Conservation (phyloP, 2,113 vertebrate species). For the Ciconia stormi region DNA sequence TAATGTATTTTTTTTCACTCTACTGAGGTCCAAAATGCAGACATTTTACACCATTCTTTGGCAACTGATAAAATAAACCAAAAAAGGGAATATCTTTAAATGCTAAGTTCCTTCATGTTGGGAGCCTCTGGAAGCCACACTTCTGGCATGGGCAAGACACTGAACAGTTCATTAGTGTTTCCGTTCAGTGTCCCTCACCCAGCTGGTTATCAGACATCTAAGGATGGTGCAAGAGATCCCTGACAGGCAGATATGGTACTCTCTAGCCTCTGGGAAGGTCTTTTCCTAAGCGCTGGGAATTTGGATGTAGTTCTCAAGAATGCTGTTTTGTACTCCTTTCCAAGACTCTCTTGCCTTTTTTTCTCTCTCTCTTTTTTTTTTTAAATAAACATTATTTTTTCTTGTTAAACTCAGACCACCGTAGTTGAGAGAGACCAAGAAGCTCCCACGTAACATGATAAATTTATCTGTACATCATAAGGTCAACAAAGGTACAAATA, state of each 20-base stretch:
- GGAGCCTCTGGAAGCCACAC: background rate
- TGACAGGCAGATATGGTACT: background rate
- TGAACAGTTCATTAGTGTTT: background rate
- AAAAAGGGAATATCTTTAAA: background rate
- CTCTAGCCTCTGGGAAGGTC: background rate
- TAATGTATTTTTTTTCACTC: background rate
- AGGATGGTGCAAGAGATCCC: background rate
- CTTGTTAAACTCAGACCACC: background rate
- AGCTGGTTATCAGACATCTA: background rate
- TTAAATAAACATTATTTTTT: background rate
- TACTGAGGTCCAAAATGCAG: background rate
- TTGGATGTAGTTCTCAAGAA: background rate
- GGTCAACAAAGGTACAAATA: background rate
- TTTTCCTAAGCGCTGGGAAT: background rate
- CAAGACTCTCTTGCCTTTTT: background rate
- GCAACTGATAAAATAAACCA: background rate
- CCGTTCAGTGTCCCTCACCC: background rate
- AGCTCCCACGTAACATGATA: background rate
- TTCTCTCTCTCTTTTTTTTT: fast-evolving
- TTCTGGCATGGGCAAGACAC: background rate
- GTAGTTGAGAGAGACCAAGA: background rate
- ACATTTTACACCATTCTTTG: background rate
- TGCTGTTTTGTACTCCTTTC: background rate
- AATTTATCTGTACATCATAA: background rate
- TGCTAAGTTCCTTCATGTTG: background rate